Evolutionary conservation across 2,113 vertebrate species (phyloP), one percentile per base, ranked within the genome.

Genomic region (Corythoichthys intestinalis): DNA sequence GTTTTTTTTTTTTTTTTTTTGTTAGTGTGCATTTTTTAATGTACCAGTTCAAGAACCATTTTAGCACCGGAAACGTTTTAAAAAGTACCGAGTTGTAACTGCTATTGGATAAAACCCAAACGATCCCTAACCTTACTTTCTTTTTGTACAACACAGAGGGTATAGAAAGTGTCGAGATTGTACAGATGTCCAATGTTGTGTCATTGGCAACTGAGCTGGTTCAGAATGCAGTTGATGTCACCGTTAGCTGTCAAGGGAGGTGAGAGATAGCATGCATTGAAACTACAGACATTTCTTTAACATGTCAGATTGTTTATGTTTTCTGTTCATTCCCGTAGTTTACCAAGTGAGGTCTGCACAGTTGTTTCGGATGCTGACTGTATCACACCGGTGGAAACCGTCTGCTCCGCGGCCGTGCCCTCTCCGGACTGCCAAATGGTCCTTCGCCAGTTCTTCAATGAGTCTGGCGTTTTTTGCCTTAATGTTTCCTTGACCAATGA

Each of bases 211-310:
- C 74, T 0, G 84, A 83, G 0, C 74, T 91, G 78, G 83, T 81
- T 35, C 93, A 92, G 76, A 95, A 92, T 60, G 92, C 94, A 11
- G 94, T 98, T 83, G 96, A 98, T 60, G 83, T 98, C 78, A 97
- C 93, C 0, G 88, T 98, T 69, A 91, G 91, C 10, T 97, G 96
- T 76, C 94, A 96, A 85, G 96, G 96, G 70, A 94, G 96, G 96
- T 96, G 81, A 85, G 92, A 54, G 54, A 10, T 58, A 14, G 14
- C 10, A 44, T 20, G 38, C 17, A 34, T 63, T 48, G 13, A 47
- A 47, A 58, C 10, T 4, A 50, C 12, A 34, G 20, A 56, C 20
- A 34, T 61, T 15, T 41, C 38, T 41, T 2, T n/a, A 6, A 10
- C 7, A 44, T 20, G 12, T 13, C 53, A 56, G 1, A 7, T 62